These are phyloP conservation scores for Gallinago paraguaiae DNA, from an alignment of 2,113 vertebrate species.

Conservation along the genomic window DNA sequence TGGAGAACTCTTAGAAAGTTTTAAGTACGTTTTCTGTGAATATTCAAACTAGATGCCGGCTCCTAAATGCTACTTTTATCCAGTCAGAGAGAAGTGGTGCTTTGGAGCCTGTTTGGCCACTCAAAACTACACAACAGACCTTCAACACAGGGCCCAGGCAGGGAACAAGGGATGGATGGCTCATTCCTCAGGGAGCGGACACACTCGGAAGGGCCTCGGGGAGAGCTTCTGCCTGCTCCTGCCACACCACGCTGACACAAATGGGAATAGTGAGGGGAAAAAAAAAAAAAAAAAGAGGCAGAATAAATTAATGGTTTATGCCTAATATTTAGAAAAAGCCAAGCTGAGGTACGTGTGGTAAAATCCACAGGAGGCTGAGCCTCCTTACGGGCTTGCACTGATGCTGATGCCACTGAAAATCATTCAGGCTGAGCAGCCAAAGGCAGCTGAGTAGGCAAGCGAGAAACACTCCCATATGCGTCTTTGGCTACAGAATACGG, in stretches of 20 bases:
- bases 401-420: background rate
- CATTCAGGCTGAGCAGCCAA: background rate
- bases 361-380: background rate
- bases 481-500: background rate
- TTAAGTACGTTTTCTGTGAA: background rate
- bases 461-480: background rate
- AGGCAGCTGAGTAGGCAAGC: background rate
- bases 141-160: fast-evolving
- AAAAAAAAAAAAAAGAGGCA: background rate
- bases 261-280: background rate
- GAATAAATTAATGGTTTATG: background rate
- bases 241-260: background rate
- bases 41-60: background rate
- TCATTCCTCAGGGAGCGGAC: background rate
- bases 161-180: background rate
- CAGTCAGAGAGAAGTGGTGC: background rate
- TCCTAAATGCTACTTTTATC: background rate
- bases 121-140: background rate
- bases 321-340: background rate
- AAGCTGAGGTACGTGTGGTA: background rate
- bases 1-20: background rate
- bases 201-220: fast-evolving
- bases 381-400: background rate
- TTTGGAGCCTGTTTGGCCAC: background rate
- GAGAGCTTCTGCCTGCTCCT: background rate